phyloP scores from a whole-genome alignment of 2,113 vertebrate species.

The Martes martes region DNA sequence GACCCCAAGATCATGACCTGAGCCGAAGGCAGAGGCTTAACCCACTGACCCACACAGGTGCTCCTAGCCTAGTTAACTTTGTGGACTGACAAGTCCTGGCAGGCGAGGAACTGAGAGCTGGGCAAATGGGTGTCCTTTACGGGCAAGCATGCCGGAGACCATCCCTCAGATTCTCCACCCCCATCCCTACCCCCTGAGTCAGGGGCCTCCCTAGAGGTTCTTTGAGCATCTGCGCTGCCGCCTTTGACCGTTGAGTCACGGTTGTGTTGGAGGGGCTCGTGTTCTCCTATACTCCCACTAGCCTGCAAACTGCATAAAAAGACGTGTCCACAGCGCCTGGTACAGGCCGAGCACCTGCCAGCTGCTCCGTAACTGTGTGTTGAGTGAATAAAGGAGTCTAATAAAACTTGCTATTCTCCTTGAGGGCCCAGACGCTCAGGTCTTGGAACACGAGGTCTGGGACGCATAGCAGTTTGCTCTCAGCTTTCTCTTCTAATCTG shows the following conservation, averaged over 20 bases:
- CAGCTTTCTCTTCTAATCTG: conserved; percentile 69
- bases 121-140: background rate
- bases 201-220: background rate
- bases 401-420: background rate
- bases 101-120: background rate
- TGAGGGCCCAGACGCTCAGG: background rate
- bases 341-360: background rate
- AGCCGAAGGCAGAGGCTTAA: too few species aligned
- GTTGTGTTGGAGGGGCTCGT: background rate
- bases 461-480: conserved; percentile 57
- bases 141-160: background rate
- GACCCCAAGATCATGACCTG: too few species aligned
- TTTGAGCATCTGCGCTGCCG: rapidly evolving
- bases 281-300: background rate
- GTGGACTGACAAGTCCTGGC: background rate
- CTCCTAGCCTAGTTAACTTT: background rate
- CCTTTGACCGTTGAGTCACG: background rate
- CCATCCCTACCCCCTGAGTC: background rate
- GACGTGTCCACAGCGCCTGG: background rate
- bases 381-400: background rate
- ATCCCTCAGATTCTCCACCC: background rate
- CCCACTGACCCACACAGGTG: too few species aligned
- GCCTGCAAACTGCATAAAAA: background rate
- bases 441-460: conserved; percentile 40
- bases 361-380: background rate